These are phyloP conservation scores for Hepsetus odoe DNA, from an alignment of 2,113 vertebrate species.

Conservation along the genomic window DNA sequence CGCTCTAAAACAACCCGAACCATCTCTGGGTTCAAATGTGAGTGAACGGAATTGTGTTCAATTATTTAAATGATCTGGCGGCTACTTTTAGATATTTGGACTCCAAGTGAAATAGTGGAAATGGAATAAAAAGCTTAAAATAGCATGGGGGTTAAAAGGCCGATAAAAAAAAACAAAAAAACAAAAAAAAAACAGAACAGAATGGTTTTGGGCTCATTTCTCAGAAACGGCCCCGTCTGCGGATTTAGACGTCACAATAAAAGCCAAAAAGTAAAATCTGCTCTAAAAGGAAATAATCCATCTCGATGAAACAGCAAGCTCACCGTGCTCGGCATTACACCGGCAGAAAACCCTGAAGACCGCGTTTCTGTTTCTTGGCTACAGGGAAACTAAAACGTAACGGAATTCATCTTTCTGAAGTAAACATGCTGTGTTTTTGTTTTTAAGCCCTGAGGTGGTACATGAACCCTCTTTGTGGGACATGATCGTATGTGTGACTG, in stretches of 20 bases:
- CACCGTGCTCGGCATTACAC: background rate
- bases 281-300: conserved; percentile 14
- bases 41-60: no score
- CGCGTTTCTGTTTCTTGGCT: background rate
- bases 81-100: background rate
- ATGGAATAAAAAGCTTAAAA: background rate
- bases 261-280: conserved; percentile 25
- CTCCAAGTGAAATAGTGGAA: background rate
- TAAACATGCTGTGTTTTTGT: background rate
- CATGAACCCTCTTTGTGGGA: background rate
- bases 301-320: background rate
- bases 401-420: background rate
- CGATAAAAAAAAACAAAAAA: no score
- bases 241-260: conserved; percentile 7
- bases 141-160: background rate
- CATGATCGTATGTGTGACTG: background rate
- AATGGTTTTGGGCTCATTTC: background rate
- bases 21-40: no score
- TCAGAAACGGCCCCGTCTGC: background rate
- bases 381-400: background rate
- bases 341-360: background rate
- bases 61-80: no score
- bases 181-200: background rate
- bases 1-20: no score
- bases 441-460: background rate